A percentile compares a stretch with the other conserved stretches of the same genome.
These are phyloP conservation scores for Casuarius casuarius DNA, from an alignment of 2,113 vertebrate species.

Conservation along the genomic window DNA sequence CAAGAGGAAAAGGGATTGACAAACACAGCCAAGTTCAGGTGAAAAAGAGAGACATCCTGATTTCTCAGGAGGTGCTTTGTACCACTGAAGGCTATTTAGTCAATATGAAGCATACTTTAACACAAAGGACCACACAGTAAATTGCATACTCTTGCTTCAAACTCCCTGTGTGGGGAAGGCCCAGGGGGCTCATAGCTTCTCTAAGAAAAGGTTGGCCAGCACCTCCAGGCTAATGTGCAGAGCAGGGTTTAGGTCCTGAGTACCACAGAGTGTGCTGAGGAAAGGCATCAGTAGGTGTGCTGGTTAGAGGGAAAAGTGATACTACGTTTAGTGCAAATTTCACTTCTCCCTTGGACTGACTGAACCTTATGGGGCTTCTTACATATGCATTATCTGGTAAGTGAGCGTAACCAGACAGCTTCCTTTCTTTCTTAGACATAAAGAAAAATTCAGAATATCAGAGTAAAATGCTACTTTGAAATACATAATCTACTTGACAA, in stretches of 20 bases:
- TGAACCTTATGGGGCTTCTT: neutral
- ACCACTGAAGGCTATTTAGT: neutral
- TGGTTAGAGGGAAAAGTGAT: neutral
- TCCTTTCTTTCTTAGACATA: neutral
- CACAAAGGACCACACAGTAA: neutral
- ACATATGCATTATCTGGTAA: neutral
- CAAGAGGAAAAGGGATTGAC: neutral
- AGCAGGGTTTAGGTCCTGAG: neutral
- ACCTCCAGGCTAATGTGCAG: neutral
- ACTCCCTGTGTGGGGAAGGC: neutral
- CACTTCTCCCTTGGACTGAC: neutral
- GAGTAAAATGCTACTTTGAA: neutral
- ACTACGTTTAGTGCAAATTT: rapidly evolving
- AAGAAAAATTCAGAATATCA: neutral
- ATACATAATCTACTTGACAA: neutral
- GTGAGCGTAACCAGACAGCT: neutral
- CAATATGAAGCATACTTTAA: neutral
- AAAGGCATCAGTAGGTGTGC: neutral
- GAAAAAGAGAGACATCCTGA: neutral
- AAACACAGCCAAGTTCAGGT: too few relatives aligned
- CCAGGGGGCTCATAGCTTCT: neutral
- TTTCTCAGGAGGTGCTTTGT: neutral
- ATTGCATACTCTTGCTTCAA: neutral
- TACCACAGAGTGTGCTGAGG: neutral
- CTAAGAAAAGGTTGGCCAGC: neutral